phyloP scores from a whole-genome alignment of 2,888 invertebrate genomes.

The Xylota segnis region DNA sequence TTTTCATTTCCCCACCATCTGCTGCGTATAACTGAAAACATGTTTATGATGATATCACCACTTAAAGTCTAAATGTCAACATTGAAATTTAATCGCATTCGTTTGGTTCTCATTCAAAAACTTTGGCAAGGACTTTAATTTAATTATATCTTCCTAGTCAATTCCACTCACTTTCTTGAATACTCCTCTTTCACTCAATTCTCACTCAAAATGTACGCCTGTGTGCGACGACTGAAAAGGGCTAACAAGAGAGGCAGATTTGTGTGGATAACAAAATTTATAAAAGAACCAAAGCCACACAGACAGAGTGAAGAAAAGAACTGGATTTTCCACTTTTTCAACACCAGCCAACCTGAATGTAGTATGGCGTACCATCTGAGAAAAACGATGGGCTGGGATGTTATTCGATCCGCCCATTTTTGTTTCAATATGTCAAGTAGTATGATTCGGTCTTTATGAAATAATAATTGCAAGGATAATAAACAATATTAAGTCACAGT shows the following conservation, averaged over 20 bases:
- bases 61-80: constrained; percentile 58
- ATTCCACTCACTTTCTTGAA: not conserved
- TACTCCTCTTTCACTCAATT: constrained; percentile 19
- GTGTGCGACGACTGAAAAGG: constrained; percentile 6
- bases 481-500: constrained; percentile 11
- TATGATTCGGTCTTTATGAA: not conserved
- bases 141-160: constrained; percentile 1
- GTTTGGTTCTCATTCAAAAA: constrained; percentile 20
- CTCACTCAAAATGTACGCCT: constrained; percentile 41
- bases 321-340: constrained; percentile 69
- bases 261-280: constrained; percentile 2
- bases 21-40: constrained; percentile 8
- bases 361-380: constrained; percentile 50
- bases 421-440: constrained; percentile 12
- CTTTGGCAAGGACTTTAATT: constrained; percentile 27
- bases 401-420: constrained; percentile 75
- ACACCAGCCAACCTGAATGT: constrained; percentile 30
- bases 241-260: not conserved
- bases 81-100: constrained; percentile 56
- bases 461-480: constrained; percentile 55
- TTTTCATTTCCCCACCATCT: not conserved
- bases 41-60: constrained; percentile 36
- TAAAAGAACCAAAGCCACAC: constrained; percentile 7
- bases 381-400: constrained; percentile 55
- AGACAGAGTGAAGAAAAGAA: constrained; percentile 10